Percentiles rank a stretch among this genome's conserved stretches.
Conservation (phyloP, 2,888 invertebrate species). For the Tipula helvola region DNA sequence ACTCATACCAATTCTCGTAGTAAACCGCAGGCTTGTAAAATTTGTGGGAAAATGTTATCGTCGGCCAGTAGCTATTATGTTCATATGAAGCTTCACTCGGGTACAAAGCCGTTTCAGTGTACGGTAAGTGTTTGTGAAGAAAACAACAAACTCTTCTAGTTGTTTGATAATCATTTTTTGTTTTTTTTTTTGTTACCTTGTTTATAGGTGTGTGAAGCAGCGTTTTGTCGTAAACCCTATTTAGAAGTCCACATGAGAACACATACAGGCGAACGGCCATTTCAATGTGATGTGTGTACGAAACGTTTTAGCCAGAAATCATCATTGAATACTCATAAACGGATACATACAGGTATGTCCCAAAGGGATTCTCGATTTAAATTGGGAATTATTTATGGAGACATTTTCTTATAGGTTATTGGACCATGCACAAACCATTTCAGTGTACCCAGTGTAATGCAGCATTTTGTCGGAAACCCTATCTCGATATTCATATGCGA, state of each 20-base stretch:
- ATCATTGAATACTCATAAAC: constrained; percentile 58
- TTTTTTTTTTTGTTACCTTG: constrained; percentile 6
- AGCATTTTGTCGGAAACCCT: constrained; percentile 58
- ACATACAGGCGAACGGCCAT: constrained; percentile 27
- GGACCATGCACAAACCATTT: constrained; percentile 39
- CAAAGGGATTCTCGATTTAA: not conserved
- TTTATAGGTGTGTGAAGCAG: constrained; percentile 53
- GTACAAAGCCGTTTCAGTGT: constrained; percentile 68
- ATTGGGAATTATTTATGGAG: not conserved
- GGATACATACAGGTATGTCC: constrained; percentile 52
- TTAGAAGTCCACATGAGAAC: constrained; percentile 63
- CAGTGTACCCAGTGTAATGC: constrained; percentile 44
- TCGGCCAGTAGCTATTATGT: constrained; percentile 69
- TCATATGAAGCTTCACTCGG: constrained; percentile 71
- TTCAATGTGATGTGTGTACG: constrained; percentile 54
- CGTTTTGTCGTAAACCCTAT: constrained; percentile 70
- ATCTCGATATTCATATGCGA: constrained; percentile 69
- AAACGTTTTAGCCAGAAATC: constrained; percentile 61
- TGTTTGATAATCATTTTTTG: not conserved
- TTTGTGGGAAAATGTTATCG: constrained; percentile 64
- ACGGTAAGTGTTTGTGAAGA: constrained; percentile 28
- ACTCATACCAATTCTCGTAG: constrained; percentile 36
- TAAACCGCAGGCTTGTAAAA: constrained; percentile 64
- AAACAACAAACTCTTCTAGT: not conserved
- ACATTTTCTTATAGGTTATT: constrained; percentile 22